Base-by-base conservation (phyloP, 2,113 vertebrate genomes). In the Hepsetus odoe region DNA sequence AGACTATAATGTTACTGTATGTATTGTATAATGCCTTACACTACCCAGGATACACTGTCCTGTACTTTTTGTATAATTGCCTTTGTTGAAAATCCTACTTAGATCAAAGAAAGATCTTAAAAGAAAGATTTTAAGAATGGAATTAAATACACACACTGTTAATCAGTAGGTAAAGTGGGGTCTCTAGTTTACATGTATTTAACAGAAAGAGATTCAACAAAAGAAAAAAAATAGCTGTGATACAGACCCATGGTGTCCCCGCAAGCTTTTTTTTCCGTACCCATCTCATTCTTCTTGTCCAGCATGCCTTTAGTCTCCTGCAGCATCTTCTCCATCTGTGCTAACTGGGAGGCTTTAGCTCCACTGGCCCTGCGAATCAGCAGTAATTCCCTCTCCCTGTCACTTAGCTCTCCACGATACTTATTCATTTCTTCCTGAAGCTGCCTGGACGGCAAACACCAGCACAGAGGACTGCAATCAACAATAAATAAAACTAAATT, bases 281-380 rank as follows among this genome's bases (percentile, higher is more conserved):
- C 88, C 35, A 87, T 33, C 67, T 94, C 92, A 12, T 88, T 82
- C 89, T 95, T 98, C 87, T 94, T 94, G 65, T 91, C 91, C 80
- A 98, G 77, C 79, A 96, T 89, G 84, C 80, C 90, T 85, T 88
- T 94, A 82, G 94, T 95, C 86, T 96, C 93, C 85, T 95, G 91
- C 84, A 98, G 89, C 87, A 89, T 90, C 85, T 94, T 91, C 83
- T 94, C 92, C 92, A 98, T 87, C 55, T 95, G 94, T 76, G 82
- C 91, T 18, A 98, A 90, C 74, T 94, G 93, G 8, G 90, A 86
- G 11, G 92, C 86, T 88, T 97, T 97, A 58, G 87, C 90, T 91
- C 95, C 93, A 24, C 90, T 93, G 84, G 95, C 95, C 40, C 64
- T 80, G 35, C 94, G 94, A 44, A 95, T 87, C 30, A 92, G 92